Evolutionary conservation across 2,113 vertebrate genomes (phyloP).

Genomic region (Vicugna pacos): DNA sequence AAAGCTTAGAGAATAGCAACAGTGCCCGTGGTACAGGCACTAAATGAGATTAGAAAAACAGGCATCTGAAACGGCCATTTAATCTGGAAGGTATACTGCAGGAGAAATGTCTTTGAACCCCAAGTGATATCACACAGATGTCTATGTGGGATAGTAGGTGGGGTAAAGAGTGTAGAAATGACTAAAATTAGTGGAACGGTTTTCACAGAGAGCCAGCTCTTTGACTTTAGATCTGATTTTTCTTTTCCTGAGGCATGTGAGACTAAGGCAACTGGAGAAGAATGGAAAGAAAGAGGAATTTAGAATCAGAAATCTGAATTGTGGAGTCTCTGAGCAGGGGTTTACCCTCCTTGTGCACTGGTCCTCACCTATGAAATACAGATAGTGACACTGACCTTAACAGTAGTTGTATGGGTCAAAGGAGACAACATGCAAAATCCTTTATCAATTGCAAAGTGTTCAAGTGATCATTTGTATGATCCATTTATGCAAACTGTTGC

Average conservation of each 20-base stretch:
- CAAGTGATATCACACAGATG: conserved; percentile 32
- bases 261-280: not conserved
- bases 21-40: not conserved
- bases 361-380: not conserved
- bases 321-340: not conserved
- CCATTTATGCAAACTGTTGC: not conserved
- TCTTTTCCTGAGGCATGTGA: not conserved
- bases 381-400: not conserved
- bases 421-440: not conserved
- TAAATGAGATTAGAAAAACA: conserved; percentile 50
- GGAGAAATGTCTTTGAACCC: conserved; percentile 48
- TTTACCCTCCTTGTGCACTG: too few species aligned
- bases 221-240: not conserved
- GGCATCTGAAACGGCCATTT: not conserved
- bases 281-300: not conserved
- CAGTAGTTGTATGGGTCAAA: not conserved
- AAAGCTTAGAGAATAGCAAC: not conserved
- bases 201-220: not conserved
- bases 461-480: not conserved
- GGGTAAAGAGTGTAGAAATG: not conserved
- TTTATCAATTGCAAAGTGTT: not conserved
- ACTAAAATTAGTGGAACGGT: not conserved
- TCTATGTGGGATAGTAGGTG: not conserved
- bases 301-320: not conserved
- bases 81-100: not conserved